Percentiles rank a stretch among this genome's conserved stretches.
Evolutionary conservation across 1,140 invertebrate species (phyloP).

Genomic region (Drosophila nasuta): DNA sequence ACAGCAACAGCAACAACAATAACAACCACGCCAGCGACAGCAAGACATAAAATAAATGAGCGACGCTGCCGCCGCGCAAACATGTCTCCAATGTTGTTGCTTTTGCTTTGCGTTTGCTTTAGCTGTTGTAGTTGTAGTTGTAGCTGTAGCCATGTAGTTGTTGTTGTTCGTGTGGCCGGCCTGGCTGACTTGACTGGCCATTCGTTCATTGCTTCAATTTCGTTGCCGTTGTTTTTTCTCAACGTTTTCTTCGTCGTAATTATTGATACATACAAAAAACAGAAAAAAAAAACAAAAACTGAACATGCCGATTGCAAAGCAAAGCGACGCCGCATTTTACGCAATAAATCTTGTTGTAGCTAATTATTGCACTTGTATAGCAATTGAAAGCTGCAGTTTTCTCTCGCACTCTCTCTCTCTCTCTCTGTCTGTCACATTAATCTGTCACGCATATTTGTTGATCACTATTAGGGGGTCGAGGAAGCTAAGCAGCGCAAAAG

Average conservation of each 20-base stretch:
- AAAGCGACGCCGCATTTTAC: constrained; percentile 41
- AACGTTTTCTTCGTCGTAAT: constrained; percentile 67
- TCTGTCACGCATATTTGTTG: constrained; percentile 17
- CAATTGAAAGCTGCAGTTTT: constrained; percentile 7
- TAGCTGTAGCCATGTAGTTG: constrained; percentile 47
- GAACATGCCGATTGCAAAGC: constrained; percentile 49
- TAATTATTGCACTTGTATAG: constrained; percentile 55
- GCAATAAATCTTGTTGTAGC: constrained; percentile 59
- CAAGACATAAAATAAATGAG: constrained; percentile 81
- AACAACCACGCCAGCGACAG: constrained; percentile 57
- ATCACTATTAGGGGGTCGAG: constrained; percentile 6
- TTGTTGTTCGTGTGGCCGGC: constrained; percentile 8
- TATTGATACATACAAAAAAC: constrained; percentile 74
- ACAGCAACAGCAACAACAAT: constrained; percentile 34
- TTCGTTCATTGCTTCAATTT: constrained; percentile 68
- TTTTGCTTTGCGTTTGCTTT: constrained; percentile 41
- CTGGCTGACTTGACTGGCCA: constrained; percentile 51
- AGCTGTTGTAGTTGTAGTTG: constrained; percentile 55
- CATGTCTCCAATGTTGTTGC: constrained; percentile 74
- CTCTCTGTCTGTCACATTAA: not conserved
- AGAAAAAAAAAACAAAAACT: constrained; percentile 35
- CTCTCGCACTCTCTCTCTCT: not conserved
- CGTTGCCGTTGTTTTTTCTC: constrained; percentile 44
- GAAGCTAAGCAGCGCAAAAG: no score
- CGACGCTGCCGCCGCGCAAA: constrained; percentile 72